These are phyloP conservation scores for Allolobophora icterica DNA, from an alignment of 2,888 invertebrate genomes.

Conservation along the genomic window DNA sequence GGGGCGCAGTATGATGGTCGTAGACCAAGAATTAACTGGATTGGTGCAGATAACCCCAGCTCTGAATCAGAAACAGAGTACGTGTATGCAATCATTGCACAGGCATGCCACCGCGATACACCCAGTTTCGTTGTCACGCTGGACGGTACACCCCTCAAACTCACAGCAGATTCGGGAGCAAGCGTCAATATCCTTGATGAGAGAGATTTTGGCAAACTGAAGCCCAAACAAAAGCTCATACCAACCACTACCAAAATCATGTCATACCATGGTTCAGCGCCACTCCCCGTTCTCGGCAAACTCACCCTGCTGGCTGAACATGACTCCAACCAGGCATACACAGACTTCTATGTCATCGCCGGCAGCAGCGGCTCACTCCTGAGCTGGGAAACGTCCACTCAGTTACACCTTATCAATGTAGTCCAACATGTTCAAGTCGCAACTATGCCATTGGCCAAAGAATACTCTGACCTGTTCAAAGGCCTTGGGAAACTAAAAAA, in stretches of 20 bases:
- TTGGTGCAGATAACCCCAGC: too few species aligned
- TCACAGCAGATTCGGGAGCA: too few species aligned
- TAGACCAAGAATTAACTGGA: too few species aligned
- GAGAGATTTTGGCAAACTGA: neutral
- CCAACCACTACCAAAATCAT: neutral
- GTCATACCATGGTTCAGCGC: neutral
- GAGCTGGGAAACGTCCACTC: slow-evolving; percentile 20
- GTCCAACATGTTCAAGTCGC: neutral
- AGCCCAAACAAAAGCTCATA: neutral
- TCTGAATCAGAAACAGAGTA: too few species aligned
- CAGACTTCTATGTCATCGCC: slow-evolving; percentile 14
- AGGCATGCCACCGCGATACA: too few species aligned
- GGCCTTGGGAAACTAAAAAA: neutral
- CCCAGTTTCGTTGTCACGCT: too few species aligned
- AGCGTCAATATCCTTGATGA: too few species aligned
- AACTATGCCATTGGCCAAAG: neutral
- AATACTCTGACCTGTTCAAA: neutral
- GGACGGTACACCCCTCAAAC: too few species aligned
- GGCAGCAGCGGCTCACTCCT: slow-evolving; percentile 25
- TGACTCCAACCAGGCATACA: neutral
- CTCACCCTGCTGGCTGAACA: too few species aligned
- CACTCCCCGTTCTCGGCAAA: neutral
- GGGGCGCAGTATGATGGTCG: too few species aligned
- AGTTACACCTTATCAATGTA: slow-evolving; percentile 22
- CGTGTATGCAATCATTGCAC: too few species aligned